Conservation (phyloP, 92 coral and sea anemone species). For the Pocillopora meandrina region DNA sequence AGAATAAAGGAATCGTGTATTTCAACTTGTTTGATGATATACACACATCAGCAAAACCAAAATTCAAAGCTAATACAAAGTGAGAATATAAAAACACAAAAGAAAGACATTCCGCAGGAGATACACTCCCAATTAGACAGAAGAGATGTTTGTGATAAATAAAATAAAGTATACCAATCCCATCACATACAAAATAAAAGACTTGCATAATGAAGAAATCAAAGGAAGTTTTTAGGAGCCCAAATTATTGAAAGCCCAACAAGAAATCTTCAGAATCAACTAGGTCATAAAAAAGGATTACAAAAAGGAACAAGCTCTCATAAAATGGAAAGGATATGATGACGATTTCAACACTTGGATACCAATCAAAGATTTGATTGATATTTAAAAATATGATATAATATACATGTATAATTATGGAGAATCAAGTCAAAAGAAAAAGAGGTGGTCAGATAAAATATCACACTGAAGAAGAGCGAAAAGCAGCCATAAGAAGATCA, state of each 20-base stretch:
- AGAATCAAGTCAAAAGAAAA: too few species aligned
- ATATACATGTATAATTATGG: too few species aligned
- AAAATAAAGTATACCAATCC: conserved; percentile 7
- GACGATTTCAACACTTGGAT: not conserved
- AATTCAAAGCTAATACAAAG: conserved; percentile 31
- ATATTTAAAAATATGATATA: too few species aligned
- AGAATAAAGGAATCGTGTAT: conserved; percentile 19
- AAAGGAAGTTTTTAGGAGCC: too few species aligned
- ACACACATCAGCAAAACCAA: conserved; percentile 1
- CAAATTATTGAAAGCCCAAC: too few species aligned
- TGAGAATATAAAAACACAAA: conserved; percentile 22
- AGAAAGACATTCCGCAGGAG: conserved; percentile 12
- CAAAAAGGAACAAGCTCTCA: not conserved
- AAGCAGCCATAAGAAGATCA: too few species aligned
- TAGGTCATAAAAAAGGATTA: too few species aligned
- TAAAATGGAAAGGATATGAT: not conserved
- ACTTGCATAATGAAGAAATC: not conserved
- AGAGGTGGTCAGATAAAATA: too few species aligned
- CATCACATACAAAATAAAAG: conserved; percentile 3
- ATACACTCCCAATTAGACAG: conserved; percentile 15
- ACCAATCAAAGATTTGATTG: not conserved
- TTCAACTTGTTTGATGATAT: conserved; percentile 11
- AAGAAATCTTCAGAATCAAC: too few species aligned
- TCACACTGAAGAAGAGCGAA: too few species aligned
- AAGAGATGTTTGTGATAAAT: conserved; percentile 4